Evolutionary conservation across 2,888 invertebrate genomes (phyloP), one percentile per base, ranked within the genome.

Genomic region (Polydrusus tereticollis): DNA sequence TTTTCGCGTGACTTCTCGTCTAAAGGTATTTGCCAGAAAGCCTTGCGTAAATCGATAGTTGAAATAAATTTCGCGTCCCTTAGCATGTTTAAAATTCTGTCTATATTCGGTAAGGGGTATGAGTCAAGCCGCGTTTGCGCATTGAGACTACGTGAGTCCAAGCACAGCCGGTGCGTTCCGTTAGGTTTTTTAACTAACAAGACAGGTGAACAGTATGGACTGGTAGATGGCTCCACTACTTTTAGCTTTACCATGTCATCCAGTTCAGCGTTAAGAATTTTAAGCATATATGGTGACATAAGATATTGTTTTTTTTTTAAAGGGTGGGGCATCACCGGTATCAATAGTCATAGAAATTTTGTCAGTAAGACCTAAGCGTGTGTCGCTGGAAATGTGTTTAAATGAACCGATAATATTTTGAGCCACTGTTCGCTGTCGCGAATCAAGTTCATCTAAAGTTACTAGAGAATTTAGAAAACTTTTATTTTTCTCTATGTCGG

Each of bases 181-280:
- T 62, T 69, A 8, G 50, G 10, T 47, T 76, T 76, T 43, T 76
- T 72, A 7, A 72, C 72, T n/a, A 72, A 52, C 10, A 76, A 47
- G 0, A 74, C 67, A 26, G 74, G 72, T 45, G 55, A 60, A 43
- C 36, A 38, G n/a, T 33, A 73, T 20, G 67, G 65, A 47, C 74
- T 69, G 1, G 57, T 23, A 14, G 71, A 68, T 12, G 58, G 65
- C 14, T 69, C 65, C 0, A 73, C 23, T 18, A 74, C 74, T 16
- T 59, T 67, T 12, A 72, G 36, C 4, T 60, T 18, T 7, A 76
- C 21, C 74, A 74, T 76, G 23, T 65, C 52, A 38, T 75, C 68
- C 1, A 75, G 23, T 45, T 75, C 73, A 6, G 57, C 52, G 14
- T 71, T 71, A 2, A 71, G 33, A 41, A 74, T 68, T 14, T 70